Evolutionary conservation across 2,797 vertebrate species (phyloP), one percentile per base, ranked within the genome.

Genomic region (Morus bassanus): DNA sequence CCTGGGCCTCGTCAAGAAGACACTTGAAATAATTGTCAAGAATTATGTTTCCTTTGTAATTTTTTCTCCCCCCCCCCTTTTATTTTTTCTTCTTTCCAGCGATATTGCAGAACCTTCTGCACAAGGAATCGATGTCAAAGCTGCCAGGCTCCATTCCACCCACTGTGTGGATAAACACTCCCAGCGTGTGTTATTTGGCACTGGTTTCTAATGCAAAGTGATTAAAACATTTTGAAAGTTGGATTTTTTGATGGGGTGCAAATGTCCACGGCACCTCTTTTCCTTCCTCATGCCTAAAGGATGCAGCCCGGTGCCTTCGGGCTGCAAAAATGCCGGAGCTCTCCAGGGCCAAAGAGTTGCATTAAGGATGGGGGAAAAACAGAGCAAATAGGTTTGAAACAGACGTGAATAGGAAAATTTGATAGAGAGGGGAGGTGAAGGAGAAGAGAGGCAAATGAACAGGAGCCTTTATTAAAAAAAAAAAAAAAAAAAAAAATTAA

Each of bases 1-100:
- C 46, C 37, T 13, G 19, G 35, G 10, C 30, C 16, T 88, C 0
- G 0, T 0, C 0, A 7, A 74, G 65, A 37, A 77, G 3, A 9
- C 0, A 0, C 50, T 82, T 19, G 39, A n/a, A 75, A 78, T 37
- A 7, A 19, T 61, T 6, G 18, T 24, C 35, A 33, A 67, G n/a
- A 76, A 83, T 85, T 59, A 6, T 0, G 6, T 56, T 76, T 46
- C 24, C 27, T 53, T 48, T 37, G 27, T 51, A 6, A 22, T 45
- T 57, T 51, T 27, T 24, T 12, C 27, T n/a, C n/a, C n/a, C 37
- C 37, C 37, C 37, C 37, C 37, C 37, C 37, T 10, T 10, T 39
- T n/a, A 18, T 41, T 85, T 59, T 72, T 10, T 8, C n/a, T 70
- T 17, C 31, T 12, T 43, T 22, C 30, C 39, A 22, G 4, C 3